A percentile compares a stretch with the other conserved stretches of the same genome.
Conservation (phyloP, 2,797 vertebrate species). For the Vultur gryphus region DNA sequence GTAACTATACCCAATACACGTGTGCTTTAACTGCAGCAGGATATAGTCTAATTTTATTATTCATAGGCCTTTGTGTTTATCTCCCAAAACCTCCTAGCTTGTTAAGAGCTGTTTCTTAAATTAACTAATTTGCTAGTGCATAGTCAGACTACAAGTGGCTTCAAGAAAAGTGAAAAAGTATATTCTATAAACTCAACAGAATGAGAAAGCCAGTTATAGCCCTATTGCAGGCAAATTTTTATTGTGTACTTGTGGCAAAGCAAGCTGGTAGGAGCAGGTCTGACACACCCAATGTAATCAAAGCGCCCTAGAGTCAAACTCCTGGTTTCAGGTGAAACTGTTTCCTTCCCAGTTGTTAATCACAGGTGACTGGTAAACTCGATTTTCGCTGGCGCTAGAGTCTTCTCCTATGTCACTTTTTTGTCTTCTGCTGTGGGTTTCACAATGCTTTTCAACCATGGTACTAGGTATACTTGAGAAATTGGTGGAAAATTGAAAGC, state of each 20-base stretch:
- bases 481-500: background rate
- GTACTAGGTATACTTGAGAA: background rate
- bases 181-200: background rate
- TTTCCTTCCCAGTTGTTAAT: background rate
- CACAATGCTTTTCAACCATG: background rate
- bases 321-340: conserved; percentile 5
- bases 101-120: background rate
- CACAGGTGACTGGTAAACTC: background rate
- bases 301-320: background rate
- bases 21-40: background rate
- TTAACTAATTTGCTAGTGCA: background rate
- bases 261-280: background rate
- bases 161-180: background rate
- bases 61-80: background rate
- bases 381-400: background rate
- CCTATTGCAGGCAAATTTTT: background rate
- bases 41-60: background rate
- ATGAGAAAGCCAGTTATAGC: background rate
- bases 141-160: background rate
- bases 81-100: background rate
- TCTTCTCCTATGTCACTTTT: background rate
- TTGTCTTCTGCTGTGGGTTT: background rate
- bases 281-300: conserved; percentile 12
- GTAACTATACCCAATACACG: background rate
- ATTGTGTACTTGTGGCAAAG: background rate